These are phyloP conservation scores for Rhinoderma darwinii DNA, from an alignment of 2,113 vertebrate genomes.

Conservation along the genomic window DNA sequence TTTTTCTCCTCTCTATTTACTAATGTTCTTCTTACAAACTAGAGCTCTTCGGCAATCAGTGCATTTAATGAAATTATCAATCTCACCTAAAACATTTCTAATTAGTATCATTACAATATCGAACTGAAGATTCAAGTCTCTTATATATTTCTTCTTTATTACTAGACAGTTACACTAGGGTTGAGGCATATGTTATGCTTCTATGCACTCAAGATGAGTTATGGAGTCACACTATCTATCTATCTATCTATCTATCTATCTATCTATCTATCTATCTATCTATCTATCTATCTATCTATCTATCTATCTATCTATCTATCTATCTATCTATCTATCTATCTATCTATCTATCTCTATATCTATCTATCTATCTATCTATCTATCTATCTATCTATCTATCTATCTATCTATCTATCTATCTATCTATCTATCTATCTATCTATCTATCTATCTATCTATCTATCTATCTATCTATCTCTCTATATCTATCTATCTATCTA, in stretches of 20 bases:
- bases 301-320: slow-evolving; percentile 1
- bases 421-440: not conserved
- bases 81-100: not conserved
- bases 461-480: not conserved
- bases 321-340: slow-evolving; percentile 2
- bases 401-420: not conserved
- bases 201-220: not conserved
- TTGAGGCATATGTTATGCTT: not conserved
- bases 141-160: not conserved
- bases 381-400: too few species aligned
- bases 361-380: too few species aligned
- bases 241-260: not conserved
- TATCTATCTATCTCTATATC: not conserved
- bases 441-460: not conserved
- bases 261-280: not conserved
- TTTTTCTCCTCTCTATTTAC: not conserved
- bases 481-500: not conserved
- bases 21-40: not conserved
- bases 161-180: not conserved
- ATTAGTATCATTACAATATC: not conserved
- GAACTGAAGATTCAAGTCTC: not conserved
- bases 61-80: not conserved
- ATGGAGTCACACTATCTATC: not conserved
- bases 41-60: not conserved
- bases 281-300: not conserved